A percentile compares a stretch with the other conserved stretches of the same genome.
Conservation (phyloP, 1,140 invertebrate species). For the Homalodisca vitripennis region DNA sequence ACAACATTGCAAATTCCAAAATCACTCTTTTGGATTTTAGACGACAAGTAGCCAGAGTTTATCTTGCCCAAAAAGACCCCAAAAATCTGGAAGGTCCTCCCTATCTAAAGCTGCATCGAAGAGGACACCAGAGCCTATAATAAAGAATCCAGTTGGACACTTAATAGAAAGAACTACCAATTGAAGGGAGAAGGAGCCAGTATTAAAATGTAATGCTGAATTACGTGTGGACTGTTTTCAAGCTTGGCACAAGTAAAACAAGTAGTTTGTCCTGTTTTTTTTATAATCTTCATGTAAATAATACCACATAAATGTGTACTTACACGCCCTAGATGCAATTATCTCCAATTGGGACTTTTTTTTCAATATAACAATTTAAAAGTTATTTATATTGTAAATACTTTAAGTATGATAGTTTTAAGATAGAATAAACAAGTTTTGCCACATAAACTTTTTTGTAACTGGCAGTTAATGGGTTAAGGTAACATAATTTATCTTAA, state of each 20-base stretch:
- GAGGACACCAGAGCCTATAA: slow-evolving; percentile 25
- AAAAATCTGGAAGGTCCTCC: slow-evolving; percentile 32
- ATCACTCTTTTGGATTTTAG: slow-evolving; percentile 36
- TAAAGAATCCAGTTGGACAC: slow-evolving; percentile 31
- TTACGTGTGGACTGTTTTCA: slow-evolving; percentile 28
- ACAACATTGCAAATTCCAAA: slow-evolving; percentile 35
- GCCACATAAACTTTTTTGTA: too few species aligned
- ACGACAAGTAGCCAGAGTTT: slow-evolving; percentile 34
- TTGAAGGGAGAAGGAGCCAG: slow-evolving; percentile 38
- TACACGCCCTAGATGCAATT: background rate
- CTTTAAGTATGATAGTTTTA: too few species aligned
- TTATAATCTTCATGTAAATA: background rate
- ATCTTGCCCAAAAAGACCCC: slow-evolving; percentile 35
- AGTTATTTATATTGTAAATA: too few species aligned
- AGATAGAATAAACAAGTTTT: too few species aligned
- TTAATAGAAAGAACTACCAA: slow-evolving; percentile 35
- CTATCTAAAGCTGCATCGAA: slow-evolving; percentile 26
- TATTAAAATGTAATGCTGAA: slow-evolving; percentile 34
- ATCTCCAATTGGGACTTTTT: background rate
- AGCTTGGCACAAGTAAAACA: slow-evolving; percentile 26
- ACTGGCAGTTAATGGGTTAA: too few species aligned
- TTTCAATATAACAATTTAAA: too few species aligned
- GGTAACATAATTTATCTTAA: too few species aligned
- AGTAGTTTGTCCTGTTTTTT: background rate
- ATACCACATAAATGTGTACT: background rate